These are phyloP conservation scores for Limnephilus lunatus DNA, from an alignment of 2,888 invertebrate species.

Conservation along the genomic window DNA sequence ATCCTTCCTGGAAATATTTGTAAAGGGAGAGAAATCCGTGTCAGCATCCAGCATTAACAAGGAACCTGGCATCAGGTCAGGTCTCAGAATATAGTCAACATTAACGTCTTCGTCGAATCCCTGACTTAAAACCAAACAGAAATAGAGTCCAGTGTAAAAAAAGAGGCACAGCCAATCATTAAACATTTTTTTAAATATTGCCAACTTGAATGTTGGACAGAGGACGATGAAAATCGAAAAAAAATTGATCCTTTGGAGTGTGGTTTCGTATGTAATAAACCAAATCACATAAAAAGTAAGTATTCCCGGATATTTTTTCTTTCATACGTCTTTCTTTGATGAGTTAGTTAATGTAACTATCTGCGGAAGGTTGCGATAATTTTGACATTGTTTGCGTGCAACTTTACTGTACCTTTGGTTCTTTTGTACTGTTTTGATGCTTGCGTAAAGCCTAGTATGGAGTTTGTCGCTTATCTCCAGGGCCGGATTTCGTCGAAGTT, in stretches of 20 bases:
- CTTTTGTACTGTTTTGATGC: not conserved
- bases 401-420: not conserved
- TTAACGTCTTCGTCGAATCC: slow-evolving; percentile 39
- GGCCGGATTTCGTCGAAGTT: not conserved
- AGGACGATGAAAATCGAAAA: not conserved
- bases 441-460: not conserved
- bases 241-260: not conserved
- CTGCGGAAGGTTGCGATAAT: not conserved
- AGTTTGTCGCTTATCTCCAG: not conserved
- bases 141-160: not conserved
- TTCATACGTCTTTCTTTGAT: not conserved
- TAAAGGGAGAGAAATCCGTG: slow-evolving; percentile 67
- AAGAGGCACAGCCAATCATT: not conserved
- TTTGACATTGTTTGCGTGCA: not conserved
- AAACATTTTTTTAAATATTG: not conserved
- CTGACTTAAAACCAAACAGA: not conserved
- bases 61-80: slow-evolving; percentile 83
- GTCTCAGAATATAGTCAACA: slow-evolving; percentile 81
- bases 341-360: not conserved
- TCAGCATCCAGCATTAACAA: slow-evolving; percentile 76
- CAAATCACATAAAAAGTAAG: not conserved
- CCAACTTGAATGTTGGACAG: not conserved
- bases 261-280: too few species aligned
- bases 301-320: not conserved
- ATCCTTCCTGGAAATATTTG: slow-evolving; percentile 62